Percentiles rank a stretch among this genome's conserved stretches.
These are phyloP conservation scores for Drosophila recens DNA, from an alignment of 2,888 invertebrate species.

Conservation along the genomic window DNA sequence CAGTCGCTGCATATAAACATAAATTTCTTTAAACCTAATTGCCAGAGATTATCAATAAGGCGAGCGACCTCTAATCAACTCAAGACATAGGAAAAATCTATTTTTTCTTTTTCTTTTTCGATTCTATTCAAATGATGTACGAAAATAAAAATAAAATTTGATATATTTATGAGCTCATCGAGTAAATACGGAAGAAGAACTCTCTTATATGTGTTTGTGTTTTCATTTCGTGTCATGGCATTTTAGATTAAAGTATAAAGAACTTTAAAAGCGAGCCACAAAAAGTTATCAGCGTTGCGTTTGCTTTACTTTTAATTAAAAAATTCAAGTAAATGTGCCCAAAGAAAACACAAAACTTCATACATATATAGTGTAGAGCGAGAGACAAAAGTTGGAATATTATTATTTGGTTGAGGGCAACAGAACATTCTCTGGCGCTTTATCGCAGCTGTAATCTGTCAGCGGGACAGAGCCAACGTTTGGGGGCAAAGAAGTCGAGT, in stretches of 20 bases:
- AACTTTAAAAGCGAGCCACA: slow-evolving; percentile 19
- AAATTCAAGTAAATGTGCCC: slow-evolving; percentile 40
- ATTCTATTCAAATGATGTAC: slow-evolving; percentile 43
- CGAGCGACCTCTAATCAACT: slow-evolving; percentile 52
- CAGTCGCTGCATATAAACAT: slow-evolving; percentile 46
- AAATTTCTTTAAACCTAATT: slow-evolving; percentile 64
- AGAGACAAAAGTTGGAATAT: slow-evolving; percentile 42
- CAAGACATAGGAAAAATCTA: slow-evolving; percentile 3
- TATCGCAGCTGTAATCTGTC: slow-evolving; percentile 81
- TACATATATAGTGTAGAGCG: neutral
- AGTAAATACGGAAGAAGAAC: slow-evolving; percentile 33
- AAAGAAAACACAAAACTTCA: slow-evolving; percentile 12
- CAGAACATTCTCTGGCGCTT: slow-evolving; percentile 38
- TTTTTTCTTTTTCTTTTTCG: neutral
- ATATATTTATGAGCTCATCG: slow-evolving; percentile 68
- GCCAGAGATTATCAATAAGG: slow-evolving; percentile 62
- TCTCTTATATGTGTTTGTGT: neutral
- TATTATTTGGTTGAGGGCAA: slow-evolving; percentile 20
- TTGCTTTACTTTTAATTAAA: slow-evolving; percentile 71
- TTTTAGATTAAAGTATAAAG: slow-evolving; percentile 43
- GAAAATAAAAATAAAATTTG: slow-evolving; percentile 63
- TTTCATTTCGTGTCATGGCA: slow-evolving; percentile 13
- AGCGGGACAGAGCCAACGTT: slow-evolving; percentile 54
- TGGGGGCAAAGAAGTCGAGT: slow-evolving; percentile 48
- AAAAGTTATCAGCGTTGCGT: slow-evolving; percentile 57